Evolutionary conservation across 2,888 invertebrate species (phyloP), one percentile per base, ranked within the genome.

Genomic region (Macrophya annulata): DNA sequence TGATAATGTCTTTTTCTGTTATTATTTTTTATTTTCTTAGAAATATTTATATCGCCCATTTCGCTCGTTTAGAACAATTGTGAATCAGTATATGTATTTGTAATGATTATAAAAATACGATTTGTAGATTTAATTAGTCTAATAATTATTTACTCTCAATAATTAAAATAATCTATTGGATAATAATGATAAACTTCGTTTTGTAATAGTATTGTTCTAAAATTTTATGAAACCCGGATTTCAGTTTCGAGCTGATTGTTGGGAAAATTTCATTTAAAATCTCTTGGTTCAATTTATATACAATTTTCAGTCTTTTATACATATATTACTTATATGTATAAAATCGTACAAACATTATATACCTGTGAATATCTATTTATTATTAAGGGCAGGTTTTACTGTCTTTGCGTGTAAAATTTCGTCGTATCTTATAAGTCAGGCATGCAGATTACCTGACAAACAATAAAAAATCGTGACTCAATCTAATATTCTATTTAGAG

Each of bases 11-110:
- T 15, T 71, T 17, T 40, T 43, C 40, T n/a, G 3, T 40, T 40
- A 31, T 71, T 40, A 17, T 17, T 71, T 74, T 74, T n/a, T 45
- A 0, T 45, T 43, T 21, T 74, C 37, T 37, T 37, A 37, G 68
- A 17, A 37, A 37, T 37, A 68, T 68, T 37, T 68, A 37, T 68
- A 68, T 15, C 68, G 68, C 9, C 37, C 6, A 37, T 68, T 68
- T 37, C 31, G 37, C 37, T 37, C 10, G 68, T 15, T 68, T 68
- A 15, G 37, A 37, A 25, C 68, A 17, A 68, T 68, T 17, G 68
- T 68, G 17, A 68, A 68, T 37, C 68, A 68, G 68, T 68, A 37
- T 21, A 55, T 55, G 55, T 55, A 68, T 68, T 68, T 68, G 68
- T 74, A n/a, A 74, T 45, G 25, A 74, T 74, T 45, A 10, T 45